These are phyloP conservation scores for Ctena decussata DNA, from an alignment of 2,888 invertebrate species.

Conservation along the genomic window DNA sequence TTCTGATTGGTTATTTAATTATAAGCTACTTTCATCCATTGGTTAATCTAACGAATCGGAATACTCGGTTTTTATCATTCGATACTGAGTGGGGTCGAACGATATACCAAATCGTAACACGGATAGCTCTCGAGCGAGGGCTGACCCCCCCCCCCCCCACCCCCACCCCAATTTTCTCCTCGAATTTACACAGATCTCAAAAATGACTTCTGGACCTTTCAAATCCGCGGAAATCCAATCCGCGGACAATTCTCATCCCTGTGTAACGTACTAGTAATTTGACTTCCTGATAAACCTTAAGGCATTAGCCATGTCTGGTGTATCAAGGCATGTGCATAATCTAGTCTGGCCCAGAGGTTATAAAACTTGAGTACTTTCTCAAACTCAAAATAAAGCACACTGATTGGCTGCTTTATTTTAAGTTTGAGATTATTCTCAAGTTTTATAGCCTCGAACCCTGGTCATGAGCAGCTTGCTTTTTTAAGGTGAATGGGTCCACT, in stretches of 20 bases:
- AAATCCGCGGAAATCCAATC: constrained; percentile 15
- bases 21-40: not conserved
- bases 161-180: constrained; percentile 11
- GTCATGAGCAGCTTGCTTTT: no score
- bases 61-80: not conserved
- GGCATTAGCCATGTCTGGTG: no score
- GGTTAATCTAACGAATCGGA: not conserved
- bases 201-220: not conserved
- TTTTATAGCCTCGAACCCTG: no score
- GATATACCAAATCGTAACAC: not conserved
- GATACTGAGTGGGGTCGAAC: not conserved
- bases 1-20: not conserved
- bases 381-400: no score
- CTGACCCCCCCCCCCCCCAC: not conserved
- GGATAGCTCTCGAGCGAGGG: no score
- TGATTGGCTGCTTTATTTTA: no score
- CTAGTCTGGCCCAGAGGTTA: no score
- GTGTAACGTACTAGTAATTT: not conserved
- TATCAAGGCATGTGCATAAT: no score
- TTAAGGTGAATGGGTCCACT: no score
- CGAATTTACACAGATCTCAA: constrained; percentile 15
- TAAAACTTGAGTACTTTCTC: no score
- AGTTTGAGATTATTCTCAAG: no score
- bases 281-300: no score
- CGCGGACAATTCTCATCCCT: constrained; percentile 13